Percentiles rank a stretch among this genome's conserved stretches.
These are phyloP conservation scores for Henricia sp. DNA, from an alignment of 53 echinoderm and acorn worm genomes.

Conservation along the genomic window DNA sequence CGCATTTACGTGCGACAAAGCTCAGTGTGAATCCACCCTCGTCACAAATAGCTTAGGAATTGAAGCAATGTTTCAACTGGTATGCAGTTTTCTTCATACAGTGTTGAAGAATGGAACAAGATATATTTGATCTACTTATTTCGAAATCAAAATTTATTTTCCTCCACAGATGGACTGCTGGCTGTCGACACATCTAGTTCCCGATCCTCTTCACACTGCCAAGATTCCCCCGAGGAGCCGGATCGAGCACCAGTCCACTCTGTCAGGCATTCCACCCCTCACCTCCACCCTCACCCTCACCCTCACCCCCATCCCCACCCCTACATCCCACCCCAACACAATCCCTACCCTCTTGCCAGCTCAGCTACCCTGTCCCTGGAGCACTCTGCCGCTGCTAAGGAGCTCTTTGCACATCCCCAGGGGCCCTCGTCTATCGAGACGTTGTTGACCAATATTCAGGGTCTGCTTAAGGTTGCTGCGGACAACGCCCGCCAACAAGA, in stretches of 20 bases:
- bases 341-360: conserved; percentile 27
- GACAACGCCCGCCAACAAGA: conserved; percentile 98
- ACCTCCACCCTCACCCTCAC: too few relatives aligned
- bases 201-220: conserved; percentile 43
- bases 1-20: too few relatives aligned
- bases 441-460: conserved; percentile 97
- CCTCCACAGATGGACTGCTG: conserved; percentile 47
- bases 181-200: conserved; percentile 61
- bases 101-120: too few relatives aligned
- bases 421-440: conserved; percentile 98
- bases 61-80: too few relatives aligned
- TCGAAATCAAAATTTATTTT: too few relatives aligned
- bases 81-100: too few relatives aligned
- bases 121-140: too few relatives aligned
- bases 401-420: conserved; percentile 66
- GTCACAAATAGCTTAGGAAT: too few relatives aligned
- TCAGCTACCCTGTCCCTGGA: conserved; percentile 46
- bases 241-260: conserved; percentile 6
- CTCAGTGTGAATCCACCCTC: too few relatives aligned
- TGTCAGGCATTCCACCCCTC: not conserved
- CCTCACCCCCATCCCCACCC: conserved; percentile 2
- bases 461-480: conserved; percentile 93
- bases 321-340: conserved; percentile 6
- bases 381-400: conserved; percentile 49
- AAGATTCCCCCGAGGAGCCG: conserved; percentile 40